Evolutionary conservation across 2,888 invertebrate species (phyloP).

Genomic region (Dryomyza anilis): DNA sequence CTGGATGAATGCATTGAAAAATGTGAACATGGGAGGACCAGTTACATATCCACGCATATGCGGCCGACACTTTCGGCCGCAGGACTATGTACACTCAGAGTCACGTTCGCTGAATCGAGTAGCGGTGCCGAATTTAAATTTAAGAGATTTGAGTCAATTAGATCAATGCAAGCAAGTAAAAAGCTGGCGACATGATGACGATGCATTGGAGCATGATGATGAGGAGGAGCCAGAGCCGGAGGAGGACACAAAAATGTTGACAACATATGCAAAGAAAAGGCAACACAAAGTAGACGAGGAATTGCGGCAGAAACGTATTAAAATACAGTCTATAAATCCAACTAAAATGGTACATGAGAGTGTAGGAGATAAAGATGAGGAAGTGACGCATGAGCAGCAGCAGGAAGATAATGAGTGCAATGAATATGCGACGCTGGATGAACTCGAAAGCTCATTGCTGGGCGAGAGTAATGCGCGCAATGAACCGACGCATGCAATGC

Average conservation of each 20-base stretch:
- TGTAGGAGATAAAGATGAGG: too few species aligned
- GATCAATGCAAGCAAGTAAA: conserved; percentile 19
- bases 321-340: neutral
- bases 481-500: too few species aligned
- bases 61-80: conserved; percentile 42
- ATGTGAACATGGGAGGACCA: conserved; percentile 30
- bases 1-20: conserved; percentile 40
- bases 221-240: too few species aligned
- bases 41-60: conserved; percentile 35
- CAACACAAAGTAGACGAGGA: neutral
- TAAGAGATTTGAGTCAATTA: conserved; percentile 36
- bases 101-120: conserved; percentile 43
- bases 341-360: neutral
- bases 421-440: neutral
- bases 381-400: too few species aligned
- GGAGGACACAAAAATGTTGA: neutral
- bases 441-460: neutral
- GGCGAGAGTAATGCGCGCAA: neutral
- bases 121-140: conserved; percentile 43
- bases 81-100: conserved; percentile 43
- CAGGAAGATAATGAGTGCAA: too few species aligned
- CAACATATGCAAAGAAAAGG: neutral
- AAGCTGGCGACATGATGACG: neutral
- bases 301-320: neutral
- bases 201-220: neutral